phyloP scores from a whole-genome alignment of 2,888 invertebrate species.

The Hydrotaea diabolus region DNA sequence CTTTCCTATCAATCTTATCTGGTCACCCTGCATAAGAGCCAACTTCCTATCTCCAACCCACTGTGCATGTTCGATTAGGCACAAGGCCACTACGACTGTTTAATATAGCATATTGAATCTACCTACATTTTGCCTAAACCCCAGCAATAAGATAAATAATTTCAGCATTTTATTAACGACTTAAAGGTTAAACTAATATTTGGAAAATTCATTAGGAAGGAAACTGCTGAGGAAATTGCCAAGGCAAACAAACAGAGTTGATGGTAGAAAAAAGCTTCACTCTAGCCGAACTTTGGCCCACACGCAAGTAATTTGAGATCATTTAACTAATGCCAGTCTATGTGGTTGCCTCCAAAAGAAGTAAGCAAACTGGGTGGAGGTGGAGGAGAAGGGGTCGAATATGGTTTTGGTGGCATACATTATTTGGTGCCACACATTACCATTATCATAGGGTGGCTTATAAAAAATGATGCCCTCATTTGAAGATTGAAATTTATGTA shows the following conservation, averaged over 20 bases:
- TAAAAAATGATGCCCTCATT: neutral
- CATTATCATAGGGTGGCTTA: too few species aligned
- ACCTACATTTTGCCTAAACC: neutral
- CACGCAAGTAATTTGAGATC: neutral
- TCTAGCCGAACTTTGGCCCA: too few species aligned
- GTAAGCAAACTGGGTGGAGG: neutral
- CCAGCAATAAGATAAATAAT: too few species aligned
- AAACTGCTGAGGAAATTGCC: slow-evolving; percentile 45
- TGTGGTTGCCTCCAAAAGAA: neutral
- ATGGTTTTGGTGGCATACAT: too few species aligned
- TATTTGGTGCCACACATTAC: too few species aligned
- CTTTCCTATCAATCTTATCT: too few species aligned
- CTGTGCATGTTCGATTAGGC: too few species aligned
- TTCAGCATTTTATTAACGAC: slow-evolving; percentile 20
- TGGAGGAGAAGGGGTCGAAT: neutral
- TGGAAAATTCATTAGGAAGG: slow-evolving; percentile 39
- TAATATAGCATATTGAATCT: too few species aligned
- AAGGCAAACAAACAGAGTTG: neutral
- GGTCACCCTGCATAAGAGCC: too few species aligned
- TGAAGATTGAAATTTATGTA: neutral
- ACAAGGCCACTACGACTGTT: too few species aligned
- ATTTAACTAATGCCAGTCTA: neutral
- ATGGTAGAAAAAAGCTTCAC: too few species aligned
- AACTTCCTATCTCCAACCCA: too few species aligned
- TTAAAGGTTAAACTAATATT: slow-evolving; percentile 50